Evolutionary conservation across 1,140 invertebrate genomes (phyloP), one percentile per base, ranked within the genome.

Genomic region (Drosophila obscura): DNA sequence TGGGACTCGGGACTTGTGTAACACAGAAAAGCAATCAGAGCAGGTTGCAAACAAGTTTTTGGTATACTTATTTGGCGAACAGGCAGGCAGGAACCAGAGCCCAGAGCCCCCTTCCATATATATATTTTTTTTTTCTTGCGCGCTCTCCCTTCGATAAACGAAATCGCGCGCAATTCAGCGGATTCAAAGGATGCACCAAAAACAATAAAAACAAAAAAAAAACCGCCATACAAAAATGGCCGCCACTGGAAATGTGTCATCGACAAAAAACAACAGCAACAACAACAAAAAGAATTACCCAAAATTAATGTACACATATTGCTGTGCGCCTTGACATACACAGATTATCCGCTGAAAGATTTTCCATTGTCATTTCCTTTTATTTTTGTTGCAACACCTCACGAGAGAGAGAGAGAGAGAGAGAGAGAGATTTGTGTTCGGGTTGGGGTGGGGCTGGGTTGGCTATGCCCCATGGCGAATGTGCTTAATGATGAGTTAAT

Each of bases 401-500:
- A 24, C 1, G 1, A 24, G 22, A 22, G 22, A 7, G n/a, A 31
- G n/a, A n/a, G n/a, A n/a, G n/a, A n/a, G n/a, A n/a, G n/a, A n/a
- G n/a, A n/a, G 0, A 22, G 22, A 22, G 22, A 7, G n/a, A 31
- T 31, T 8, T 1, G 28, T 2, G 7, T 5, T 6, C 7, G 28
- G 28, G 28, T 7, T 31, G 28, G 7, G 1, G 7, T 8, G 28
- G 28, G 28, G n/a, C n/a, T 19, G 19, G 19, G 19, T 1, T 19
- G 19, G 19, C 19, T 8, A 31, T 31, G 28, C 2, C 2, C 45
- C 45, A 53, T 73, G 60, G 58, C 65, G 64, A 69, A 79, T 84
- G 83, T 71, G 79, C 74, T 75, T 85, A 85, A 83, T 88, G 83
- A 88, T 88, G 68, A 77, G 83, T 88, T 88, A 89, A 88, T 88